Conservation (phyloP, 2,113 vertebrate genomes). For the Paraplagusia blochii region DNA sequence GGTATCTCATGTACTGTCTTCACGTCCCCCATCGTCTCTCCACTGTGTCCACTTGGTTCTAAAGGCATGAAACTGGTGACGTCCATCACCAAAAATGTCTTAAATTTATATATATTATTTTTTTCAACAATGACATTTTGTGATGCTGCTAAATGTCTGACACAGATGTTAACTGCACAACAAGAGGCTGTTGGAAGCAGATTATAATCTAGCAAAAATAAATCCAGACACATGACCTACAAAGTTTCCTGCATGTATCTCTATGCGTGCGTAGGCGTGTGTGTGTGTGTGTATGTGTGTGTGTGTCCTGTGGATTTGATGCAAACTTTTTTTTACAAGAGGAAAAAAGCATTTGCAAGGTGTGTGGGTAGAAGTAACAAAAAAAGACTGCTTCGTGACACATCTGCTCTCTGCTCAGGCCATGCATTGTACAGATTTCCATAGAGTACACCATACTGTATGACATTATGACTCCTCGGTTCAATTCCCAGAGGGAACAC, state of each 20-base stretch:
- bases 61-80: constrained; percentile 48
- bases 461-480: no score
- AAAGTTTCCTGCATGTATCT: constrained; percentile 61
- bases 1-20: constrained; percentile 38
- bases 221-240: constrained; percentile 3
- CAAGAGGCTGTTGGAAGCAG: constrained; percentile 3
- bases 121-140: constrained; percentile 10
- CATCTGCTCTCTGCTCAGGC: constrained; percentile 35
- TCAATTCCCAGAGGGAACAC: no score
- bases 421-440: constrained; percentile 61
- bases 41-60: constrained; percentile 33
- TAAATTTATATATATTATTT: background rate
- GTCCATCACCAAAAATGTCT: background rate
- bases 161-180: background rate
- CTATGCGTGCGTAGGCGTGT: constrained; percentile 38
- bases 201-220: background rate
- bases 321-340: constrained; percentile 33
- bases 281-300: constrained; percentile 36
- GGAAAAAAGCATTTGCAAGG: constrained; percentile 47
- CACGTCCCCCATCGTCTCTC: constrained; percentile 40
- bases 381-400: constrained; percentile 4
- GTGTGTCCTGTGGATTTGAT: constrained; percentile 42
- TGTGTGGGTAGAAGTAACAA: constrained; percentile 7
- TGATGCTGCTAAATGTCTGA: constrained; percentile 11
- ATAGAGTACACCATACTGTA: no score